These are phyloP conservation scores for Luehdorfia chinensis DNA, from an alignment of 1,140 invertebrate genomes.

Conservation along the genomic window DNA sequence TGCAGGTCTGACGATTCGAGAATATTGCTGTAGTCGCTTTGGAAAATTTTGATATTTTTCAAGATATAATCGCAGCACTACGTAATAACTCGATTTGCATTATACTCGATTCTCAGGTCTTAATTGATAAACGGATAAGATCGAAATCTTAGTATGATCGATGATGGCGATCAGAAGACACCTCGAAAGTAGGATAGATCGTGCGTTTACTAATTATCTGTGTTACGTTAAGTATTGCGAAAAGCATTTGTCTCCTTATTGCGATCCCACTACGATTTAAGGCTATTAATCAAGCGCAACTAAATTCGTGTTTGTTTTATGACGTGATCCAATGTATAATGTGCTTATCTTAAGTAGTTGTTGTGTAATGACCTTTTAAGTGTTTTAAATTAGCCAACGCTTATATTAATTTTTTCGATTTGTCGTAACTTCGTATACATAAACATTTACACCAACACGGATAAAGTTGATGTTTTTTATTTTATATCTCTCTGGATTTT, in stretches of 20 bases:
- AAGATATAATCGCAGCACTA: background rate
- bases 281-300: slow-evolving; percentile 49
- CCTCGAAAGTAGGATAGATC: slow-evolving; percentile 59
- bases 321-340: slow-evolving; percentile 47
- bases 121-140: slow-evolving; percentile 47
- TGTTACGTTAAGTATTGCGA: slow-evolving; percentile 57
- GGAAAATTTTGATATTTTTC: background rate
- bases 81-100: slow-evolving; percentile 29
- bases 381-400: slow-evolving; percentile 51
- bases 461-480: too few relatives aligned
- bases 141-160: slow-evolving; percentile 50
- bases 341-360: slow-evolving; percentile 53
- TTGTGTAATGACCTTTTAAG: slow-evolving; percentile 53
- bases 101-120: slow-evolving; percentile 25
- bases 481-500: too few relatives aligned
- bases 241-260: slow-evolving; percentile 57
- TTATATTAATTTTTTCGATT: slow-evolving; percentile 23
- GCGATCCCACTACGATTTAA: slow-evolving; percentile 54
- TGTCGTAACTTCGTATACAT: slow-evolving; percentile 6
- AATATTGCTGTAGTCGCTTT: background rate
- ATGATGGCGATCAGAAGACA: slow-evolving; percentile 47
- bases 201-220: slow-evolving; percentile 61
- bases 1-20: background rate
- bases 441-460: too few relatives aligned
- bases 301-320: slow-evolving; percentile 50